Evolutionary conservation across 2,113 vertebrate species (phyloP), one percentile per base, ranked within the genome.

Genomic region (Xiphophorus couchianus): DNA sequence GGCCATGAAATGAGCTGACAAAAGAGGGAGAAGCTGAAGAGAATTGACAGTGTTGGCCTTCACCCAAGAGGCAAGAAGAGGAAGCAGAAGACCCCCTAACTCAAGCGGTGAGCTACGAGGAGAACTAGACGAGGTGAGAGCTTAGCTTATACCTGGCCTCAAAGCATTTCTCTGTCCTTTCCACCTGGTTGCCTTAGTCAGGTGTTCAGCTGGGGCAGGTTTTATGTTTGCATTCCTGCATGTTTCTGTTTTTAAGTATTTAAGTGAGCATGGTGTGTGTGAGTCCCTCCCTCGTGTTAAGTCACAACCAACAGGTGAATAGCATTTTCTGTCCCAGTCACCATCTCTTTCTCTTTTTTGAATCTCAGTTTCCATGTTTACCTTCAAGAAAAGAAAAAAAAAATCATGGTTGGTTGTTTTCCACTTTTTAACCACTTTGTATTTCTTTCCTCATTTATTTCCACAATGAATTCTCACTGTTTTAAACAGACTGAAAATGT

Each of bases 301-400:
- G 77, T 85, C 78, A 85, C 68, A 76, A 29, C 80, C 29, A 51
- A 62, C 85, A 88, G 71, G 80, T 89, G 86, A 86, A 71, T 29
- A 84, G 62, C 44, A 5, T 29, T 62, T 89, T 70, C 69, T 68
- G 66, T 77, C 66, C 76, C 73, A 79, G 66, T 87, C 78, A 82
- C 72, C 78, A 76, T 70, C 87, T 72, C 62, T 70, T 73, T 77
- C 70, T 39, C 4, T 60, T 58, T 71, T 58, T 71, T 48, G 19
- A 81, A 51, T 81, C 12, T 77, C 51, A 69, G 66, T 63, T 73
- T 65, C 10, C 70, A 66, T 19, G 72, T 58, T 81, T 70, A 51
- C 30, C 48, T n/a, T 58, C 25, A 25, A 25, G 25, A 58, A 25
- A 54, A 54, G 0, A 5, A 17, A 11, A 11, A 11, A 3, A 37